Conservation (phyloP, 2,797 vertebrate genomes). For the Amblyopsis hoosieri region DNA sequence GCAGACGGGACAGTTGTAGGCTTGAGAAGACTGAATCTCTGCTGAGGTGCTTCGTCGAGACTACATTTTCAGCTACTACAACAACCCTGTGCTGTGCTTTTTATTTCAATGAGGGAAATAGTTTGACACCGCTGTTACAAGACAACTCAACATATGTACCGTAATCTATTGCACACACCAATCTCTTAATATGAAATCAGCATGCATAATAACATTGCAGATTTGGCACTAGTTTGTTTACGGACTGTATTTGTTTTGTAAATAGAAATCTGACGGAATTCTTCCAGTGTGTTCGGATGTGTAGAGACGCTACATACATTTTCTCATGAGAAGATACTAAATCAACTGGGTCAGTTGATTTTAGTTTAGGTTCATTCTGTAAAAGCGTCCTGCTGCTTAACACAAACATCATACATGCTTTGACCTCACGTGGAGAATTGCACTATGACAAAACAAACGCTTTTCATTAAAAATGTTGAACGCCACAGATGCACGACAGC, state of each 20-base stretch:
- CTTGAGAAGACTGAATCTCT: neutral
- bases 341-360: constrained; percentile 35
- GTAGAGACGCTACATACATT: constrained; percentile 34
- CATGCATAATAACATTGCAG: constrained; percentile 31
- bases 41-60: constrained; percentile 49
- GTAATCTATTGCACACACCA: constrained; percentile 22
- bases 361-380: constrained; percentile 34
- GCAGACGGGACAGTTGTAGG: constrained; percentile 1
- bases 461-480: constrained; percentile 24
- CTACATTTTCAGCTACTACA: constrained; percentile 37
- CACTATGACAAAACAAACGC: constrained; percentile 19
- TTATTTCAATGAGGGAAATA: constrained; percentile 18
- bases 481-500: constrained; percentile 33
- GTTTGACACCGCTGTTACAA: constrained; percentile 45
- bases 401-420: constrained; percentile 33
- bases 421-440: constrained; percentile 29
- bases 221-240: constrained; percentile 71
- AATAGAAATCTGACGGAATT: constrained; percentile 28
- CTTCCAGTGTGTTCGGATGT: constrained; percentile 18
- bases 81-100: constrained; percentile 44
- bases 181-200: constrained; percentile 18
- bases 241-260: constrained; percentile 37
- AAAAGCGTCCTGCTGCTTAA: constrained; percentile 43
- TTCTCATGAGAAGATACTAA: constrained; percentile 34
- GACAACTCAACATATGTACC: constrained; percentile 25